phyloP scores from a whole-genome alignment of 2,797 vertebrate species.

The Lutjanus campechanus region DNA sequence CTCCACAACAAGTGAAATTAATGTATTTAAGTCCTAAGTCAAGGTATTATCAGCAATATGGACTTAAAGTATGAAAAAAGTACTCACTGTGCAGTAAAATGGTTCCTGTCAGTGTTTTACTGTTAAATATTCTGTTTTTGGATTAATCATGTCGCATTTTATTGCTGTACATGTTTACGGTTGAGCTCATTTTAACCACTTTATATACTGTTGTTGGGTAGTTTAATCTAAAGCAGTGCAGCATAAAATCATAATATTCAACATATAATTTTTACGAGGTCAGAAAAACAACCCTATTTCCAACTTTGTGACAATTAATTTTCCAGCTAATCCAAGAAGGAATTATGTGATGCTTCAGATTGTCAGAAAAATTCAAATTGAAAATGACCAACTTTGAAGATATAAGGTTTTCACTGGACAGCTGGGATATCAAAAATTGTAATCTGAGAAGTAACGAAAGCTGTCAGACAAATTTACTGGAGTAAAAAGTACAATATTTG shows the following conservation, averaged over 20 bases:
- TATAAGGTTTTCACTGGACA: too few species aligned
- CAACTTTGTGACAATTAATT: not conserved
- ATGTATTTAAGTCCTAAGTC: not conserved
- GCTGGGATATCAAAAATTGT: too few species aligned
- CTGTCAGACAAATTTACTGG: too few species aligned
- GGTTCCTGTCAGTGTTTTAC: not conserved
- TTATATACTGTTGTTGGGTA: not conserved
- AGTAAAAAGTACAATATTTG: too few species aligned
- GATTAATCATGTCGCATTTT: not conserved
- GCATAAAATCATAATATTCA: not conserved
- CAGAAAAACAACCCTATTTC: not conserved
- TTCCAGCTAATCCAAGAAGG: not conserved
- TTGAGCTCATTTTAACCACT: not conserved
- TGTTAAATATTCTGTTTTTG: not conserved
- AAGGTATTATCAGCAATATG: not conserved
- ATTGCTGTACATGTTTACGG: not conserved
- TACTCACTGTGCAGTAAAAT: not conserved
- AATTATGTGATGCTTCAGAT: too few species aligned
- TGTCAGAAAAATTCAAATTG: too few species aligned
- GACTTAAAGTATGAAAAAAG: not conserved
- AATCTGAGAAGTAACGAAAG: too few species aligned
- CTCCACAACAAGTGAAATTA: not conserved
- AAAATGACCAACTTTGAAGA: too few species aligned
- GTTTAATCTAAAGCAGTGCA: not conserved
- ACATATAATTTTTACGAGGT: not conserved